These are phyloP conservation scores for Eristalis arbustorum DNA, from an alignment of 2,888 invertebrate species.

Conservation along the genomic window DNA sequence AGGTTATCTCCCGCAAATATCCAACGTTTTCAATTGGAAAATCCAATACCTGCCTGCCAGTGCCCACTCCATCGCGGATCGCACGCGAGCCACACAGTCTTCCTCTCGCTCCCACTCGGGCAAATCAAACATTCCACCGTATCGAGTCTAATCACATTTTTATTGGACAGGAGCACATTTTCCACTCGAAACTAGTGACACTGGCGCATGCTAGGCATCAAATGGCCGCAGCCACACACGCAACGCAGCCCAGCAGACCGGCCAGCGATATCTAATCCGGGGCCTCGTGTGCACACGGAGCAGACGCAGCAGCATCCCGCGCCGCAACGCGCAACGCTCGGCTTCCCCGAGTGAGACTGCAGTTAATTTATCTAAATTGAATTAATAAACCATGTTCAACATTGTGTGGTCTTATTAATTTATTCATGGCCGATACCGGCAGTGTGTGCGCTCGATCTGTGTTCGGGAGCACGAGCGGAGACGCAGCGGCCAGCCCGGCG, in stretches of 20 bases:
- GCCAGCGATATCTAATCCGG: constrained; percentile 43
- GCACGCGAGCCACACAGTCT: constrained; percentile 28
- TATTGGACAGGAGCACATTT: constrained; percentile 71
- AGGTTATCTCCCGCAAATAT: constrained; percentile 45
- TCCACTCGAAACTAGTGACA: constrained; percentile 61
- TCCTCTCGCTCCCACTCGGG: neutral
- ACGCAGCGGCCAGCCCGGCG: neutral
- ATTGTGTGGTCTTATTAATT: constrained; percentile 79
- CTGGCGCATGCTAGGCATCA: constrained; percentile 69
- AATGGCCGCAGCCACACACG: constrained; percentile 60
- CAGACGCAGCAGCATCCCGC: constrained; percentile 62
- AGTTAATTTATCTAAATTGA: constrained; percentile 81
- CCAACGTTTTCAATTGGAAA: constrained; percentile 35
- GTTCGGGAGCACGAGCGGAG: constrained; percentile 17
- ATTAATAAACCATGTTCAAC: constrained; percentile 81
- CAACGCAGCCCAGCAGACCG: constrained; percentile 46
- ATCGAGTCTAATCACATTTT: constrained; percentile 63
- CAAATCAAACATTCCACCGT: constrained; percentile 17
- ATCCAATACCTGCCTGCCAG: constrained; percentile 22
- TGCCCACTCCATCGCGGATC: neutral
- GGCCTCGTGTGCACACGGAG: constrained; percentile 18
- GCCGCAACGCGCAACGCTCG: neutral
- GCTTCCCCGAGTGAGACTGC: constrained; percentile 73
- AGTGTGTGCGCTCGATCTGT: constrained; percentile 58
- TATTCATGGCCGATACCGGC: constrained; percentile 72